phyloP scores from a whole-genome alignment of 35 echinoderm and acorn worm species.

The Ophioderma brevispina region DNA sequence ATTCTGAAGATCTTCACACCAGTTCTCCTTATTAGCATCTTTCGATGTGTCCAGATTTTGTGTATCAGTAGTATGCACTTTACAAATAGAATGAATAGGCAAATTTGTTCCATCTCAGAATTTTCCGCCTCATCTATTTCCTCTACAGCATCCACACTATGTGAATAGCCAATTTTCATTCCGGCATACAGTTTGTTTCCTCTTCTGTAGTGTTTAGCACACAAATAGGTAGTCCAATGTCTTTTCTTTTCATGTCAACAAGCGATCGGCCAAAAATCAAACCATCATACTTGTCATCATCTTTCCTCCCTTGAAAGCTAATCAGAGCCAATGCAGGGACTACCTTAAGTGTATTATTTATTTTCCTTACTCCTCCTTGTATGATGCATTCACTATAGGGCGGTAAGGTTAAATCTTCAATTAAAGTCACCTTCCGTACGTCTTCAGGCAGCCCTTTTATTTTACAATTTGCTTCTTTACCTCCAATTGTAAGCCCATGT shows the following conservation, averaged over 20 bases:
- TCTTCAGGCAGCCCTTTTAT: constrained; percentile 21
- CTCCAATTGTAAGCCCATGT: constrained; percentile 29
- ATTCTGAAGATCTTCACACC: background rate
- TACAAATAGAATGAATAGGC: background rate
- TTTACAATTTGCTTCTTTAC: constrained; percentile 6
- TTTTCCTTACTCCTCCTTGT: constrained; percentile 17
- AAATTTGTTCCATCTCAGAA: background rate
- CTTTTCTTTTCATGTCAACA: constrained; percentile 1
- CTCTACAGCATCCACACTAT: constrained; percentile 6
- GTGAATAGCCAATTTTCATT: background rate
- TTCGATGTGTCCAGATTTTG: background rate
- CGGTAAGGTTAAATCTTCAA: constrained; percentile 11
- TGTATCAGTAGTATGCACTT: background rate
- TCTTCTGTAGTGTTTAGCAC: constrained; percentile 42
- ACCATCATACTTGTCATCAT: background rate
- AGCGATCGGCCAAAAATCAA: constrained; percentile 21
- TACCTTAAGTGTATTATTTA: background rate
- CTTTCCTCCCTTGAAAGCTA: background rate
- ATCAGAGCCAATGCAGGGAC: background rate
- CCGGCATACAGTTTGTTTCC: constrained; percentile 1
- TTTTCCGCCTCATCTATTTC: background rate
- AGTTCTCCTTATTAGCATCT: background rate
- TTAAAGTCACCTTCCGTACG: constrained; percentile 8
- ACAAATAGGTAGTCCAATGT: constrained; percentile 39
- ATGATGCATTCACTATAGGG: constrained; percentile 42